Percentiles rank a stretch among this genome's conserved stretches.
phyloP scores from a whole-genome alignment of 2,888 invertebrate genomes.

The Orthosia incerta region DNA sequence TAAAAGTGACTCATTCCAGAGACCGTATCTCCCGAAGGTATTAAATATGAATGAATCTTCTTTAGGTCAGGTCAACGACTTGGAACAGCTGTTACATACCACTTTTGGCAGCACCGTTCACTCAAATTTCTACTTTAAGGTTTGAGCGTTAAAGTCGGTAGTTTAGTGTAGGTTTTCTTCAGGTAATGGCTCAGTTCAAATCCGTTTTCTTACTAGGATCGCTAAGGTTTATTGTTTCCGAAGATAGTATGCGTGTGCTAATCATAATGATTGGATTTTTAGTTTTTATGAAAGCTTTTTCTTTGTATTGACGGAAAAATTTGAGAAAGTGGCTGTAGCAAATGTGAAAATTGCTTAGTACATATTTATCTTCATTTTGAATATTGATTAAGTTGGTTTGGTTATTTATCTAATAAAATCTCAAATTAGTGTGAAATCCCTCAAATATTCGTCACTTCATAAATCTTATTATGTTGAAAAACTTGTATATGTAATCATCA shows the following conservation, averaged over 20 bases:
- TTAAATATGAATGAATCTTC: constrained; percentile 68
- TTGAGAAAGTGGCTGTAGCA: neutral
- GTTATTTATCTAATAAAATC: neutral
- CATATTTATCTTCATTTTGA: neutral
- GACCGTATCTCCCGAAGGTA: constrained; percentile 50
- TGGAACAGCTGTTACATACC: constrained; percentile 49
- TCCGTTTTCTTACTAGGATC: constrained; percentile 43
- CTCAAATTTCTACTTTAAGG: constrained; percentile 17
- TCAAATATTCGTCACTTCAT: neutral
- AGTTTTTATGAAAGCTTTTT: constrained; percentile 27
- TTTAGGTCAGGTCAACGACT: constrained; percentile 65
- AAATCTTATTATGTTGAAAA: neutral
- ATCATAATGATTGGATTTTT: constrained; percentile 36
- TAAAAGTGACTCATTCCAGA: constrained; percentile 53
- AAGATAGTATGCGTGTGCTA: constrained; percentile 38
- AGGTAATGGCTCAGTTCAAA: constrained; percentile 41
- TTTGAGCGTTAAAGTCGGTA: neutral
- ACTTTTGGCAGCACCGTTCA: constrained; percentile 32
- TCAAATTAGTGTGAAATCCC: neutral
- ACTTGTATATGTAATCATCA: neutral
- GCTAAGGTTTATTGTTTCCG: constrained; percentile 38
- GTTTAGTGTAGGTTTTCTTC: neutral
- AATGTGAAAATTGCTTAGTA: neutral
- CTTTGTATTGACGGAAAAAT: neutral
- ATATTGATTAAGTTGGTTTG: neutral